Conservation (phyloP, 1,140 invertebrate species). For the Colletes gigas region DNA sequence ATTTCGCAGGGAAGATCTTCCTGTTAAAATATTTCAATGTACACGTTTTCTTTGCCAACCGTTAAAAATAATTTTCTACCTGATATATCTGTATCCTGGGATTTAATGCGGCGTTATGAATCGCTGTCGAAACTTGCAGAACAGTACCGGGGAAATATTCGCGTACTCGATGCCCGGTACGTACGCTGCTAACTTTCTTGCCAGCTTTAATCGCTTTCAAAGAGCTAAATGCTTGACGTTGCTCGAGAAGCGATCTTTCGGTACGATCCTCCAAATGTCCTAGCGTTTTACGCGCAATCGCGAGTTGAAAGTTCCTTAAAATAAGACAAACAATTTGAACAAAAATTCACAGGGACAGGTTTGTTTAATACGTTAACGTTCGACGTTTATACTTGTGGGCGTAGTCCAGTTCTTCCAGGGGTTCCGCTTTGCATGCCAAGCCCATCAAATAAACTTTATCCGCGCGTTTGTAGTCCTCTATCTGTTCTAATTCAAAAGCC, state of each 20-base stretch:
- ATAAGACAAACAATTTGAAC: slow-evolving; percentile 45
- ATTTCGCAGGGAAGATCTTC: slow-evolving; percentile 69
- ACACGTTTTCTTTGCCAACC: not conserved
- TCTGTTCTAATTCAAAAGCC: slow-evolving; percentile 90
- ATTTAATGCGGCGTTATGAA: slow-evolving; percentile 69
- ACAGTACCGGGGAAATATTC: slow-evolving; percentile 75
- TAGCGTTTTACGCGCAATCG: slow-evolving; percentile 83
- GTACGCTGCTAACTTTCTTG: slow-evolving; percentile 78
- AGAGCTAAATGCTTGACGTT: slow-evolving; percentile 87
- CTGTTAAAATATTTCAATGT: slow-evolving; percentile 44
- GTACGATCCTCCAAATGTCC: slow-evolving; percentile 83
- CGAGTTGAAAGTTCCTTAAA: slow-evolving; percentile 84
- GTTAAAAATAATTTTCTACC: slow-evolving; percentile 49
- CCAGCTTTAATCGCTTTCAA: slow-evolving; percentile 84
- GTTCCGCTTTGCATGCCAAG: slow-evolving; percentile 86
- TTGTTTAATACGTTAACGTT: slow-evolving; percentile 29
- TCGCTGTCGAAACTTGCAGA: slow-evolving; percentile 64
- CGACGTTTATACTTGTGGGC: slow-evolving; percentile 84
- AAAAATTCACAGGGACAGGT: slow-evolving; percentile 42
- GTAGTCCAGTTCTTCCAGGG: slow-evolving; percentile 86
- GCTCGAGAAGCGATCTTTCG: slow-evolving; percentile 83
- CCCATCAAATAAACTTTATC: slow-evolving; percentile 88
- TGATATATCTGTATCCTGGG: slow-evolving; percentile 75
- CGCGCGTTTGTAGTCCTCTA: slow-evolving; percentile 87
- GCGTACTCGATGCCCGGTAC: slow-evolving; percentile 79